Evolutionary conservation across 2,888 invertebrate species (phyloP), one percentile per base, ranked within the genome.

Genomic region (Lepidochrysops patricia): DNA sequence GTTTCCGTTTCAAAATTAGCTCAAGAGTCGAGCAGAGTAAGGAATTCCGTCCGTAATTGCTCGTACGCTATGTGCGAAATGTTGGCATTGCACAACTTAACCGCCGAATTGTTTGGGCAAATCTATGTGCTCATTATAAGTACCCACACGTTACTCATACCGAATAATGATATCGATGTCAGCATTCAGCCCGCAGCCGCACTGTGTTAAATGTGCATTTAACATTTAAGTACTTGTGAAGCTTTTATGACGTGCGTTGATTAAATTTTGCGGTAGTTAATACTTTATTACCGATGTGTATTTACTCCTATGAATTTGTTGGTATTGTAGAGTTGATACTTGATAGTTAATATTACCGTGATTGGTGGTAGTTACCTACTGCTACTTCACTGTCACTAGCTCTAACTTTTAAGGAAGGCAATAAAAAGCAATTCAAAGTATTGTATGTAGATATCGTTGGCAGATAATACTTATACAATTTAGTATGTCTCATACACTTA

Each of bases 1-100:
- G 25, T 50, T 50, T 50, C 50, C 7, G 50, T 26, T 26, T 50
- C 26, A 13, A 26, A 25, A 50, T 50, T 50, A 50, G 50, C 50
- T 52, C 27, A 27, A 27, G 26, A 13, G 26, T 27, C 26, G 26
- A 52, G 13, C 52, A 13, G 15, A 52, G 27, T 27, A 7, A 26
- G 27, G 7, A 43, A 50, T 50, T 50, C 27, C 26, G 27, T 27
- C 26, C 7, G 27, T 50, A 26, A 50, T 25, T 50, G 13, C 52
- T 52, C 32, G 54, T 54, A 23, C 43, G 32, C 15, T 54, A 54
- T 54, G 54, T 52, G 29, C 29, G 6, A 52, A 27, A 52, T 52
- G 52, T 52, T 27, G 26, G 15, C 9, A 52, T 52, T 27, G 15
- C 27, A 15, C 27, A 52, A 52, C 15, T 29, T 43, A 50, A 6